Percentiles rank a stretch among this genome's conserved stretches.
Conservation (phyloP, 2,888 invertebrate species). For the Eupithecia tripunctaria region DNA sequence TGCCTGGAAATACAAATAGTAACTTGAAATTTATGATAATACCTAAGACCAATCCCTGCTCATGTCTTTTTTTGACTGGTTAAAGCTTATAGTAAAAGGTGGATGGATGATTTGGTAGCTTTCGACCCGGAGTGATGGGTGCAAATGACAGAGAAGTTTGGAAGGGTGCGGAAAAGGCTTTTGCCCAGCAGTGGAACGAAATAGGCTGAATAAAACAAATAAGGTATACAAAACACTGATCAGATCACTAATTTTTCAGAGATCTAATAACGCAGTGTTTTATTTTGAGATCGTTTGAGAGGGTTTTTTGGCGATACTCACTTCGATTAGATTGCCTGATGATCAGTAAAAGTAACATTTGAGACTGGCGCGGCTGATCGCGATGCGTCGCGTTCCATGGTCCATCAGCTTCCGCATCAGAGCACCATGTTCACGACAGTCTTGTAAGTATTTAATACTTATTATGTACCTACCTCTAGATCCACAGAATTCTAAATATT, state of each 20-base stretch:
- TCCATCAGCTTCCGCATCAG: slow-evolving; percentile 97
- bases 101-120: too few relatives aligned
- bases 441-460: neutral
- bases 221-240: neutral
- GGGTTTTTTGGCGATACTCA: too few relatives aligned
- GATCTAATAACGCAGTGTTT: neutral
- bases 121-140: too few relatives aligned
- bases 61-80: neutral
- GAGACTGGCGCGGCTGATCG: slow-evolving; percentile 98
- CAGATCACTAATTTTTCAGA: neutral
- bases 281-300: neutral
- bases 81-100: too few relatives aligned
- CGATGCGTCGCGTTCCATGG: slow-evolving; percentile 96
- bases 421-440: slow-evolving; percentile 74
- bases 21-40: neutral
- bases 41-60: neutral
- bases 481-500: too few relatives aligned
- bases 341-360: too few relatives aligned
- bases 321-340: too few relatives aligned
- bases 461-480: slow-evolving; percentile 93
- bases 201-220: neutral
- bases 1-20: slow-evolving; percentile 80
- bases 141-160: too few relatives aligned
- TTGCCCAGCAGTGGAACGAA: too few relatives aligned
- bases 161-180: too few relatives aligned